A percentile compares a stretch with the other conserved stretches of the same genome.
phyloP scores from a whole-genome alignment of 1,140 invertebrate genomes.

The Pectinophora gossypiella region DNA sequence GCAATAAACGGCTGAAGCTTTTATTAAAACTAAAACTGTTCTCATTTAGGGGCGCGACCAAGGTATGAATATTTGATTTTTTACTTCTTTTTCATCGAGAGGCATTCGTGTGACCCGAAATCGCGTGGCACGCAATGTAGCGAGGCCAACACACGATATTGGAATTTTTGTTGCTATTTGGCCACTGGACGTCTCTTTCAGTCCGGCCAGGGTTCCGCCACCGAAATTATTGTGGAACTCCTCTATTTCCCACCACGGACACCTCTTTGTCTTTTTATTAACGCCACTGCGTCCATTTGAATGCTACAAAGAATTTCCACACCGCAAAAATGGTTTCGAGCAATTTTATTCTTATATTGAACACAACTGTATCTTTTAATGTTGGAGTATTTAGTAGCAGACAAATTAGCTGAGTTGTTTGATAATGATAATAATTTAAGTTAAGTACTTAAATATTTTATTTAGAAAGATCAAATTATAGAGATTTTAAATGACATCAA shows the following conservation, averaged over 20 bases:
- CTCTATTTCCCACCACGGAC: constrained; percentile 14
- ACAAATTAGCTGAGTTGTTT: too few relatives aligned
- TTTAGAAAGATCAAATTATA: too few relatives aligned
- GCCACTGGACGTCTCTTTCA: constrained; percentile 25
- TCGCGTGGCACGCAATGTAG: constrained; percentile 36
- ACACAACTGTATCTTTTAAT: too few relatives aligned
- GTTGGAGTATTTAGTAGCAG: too few relatives aligned
- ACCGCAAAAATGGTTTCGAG: too few relatives aligned
- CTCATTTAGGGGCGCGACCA: neutral
- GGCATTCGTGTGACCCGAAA: constrained; percentile 46
- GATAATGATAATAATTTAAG: too few relatives aligned
- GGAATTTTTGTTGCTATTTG: constrained; percentile 34
- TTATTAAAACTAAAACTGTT: neutral
- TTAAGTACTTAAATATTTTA: too few relatives aligned
- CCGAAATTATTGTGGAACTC: constrained; percentile 19
- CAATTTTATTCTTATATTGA: too few relatives aligned
- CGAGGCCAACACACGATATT: constrained; percentile 21
- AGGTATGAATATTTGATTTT: constrained; percentile 37
- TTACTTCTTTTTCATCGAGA: constrained; percentile 24
- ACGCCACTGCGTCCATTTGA: constrained; percentile 12
- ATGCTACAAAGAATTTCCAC: constrained; percentile 21
- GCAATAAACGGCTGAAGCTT: too few relatives aligned
- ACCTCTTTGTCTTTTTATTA: constrained; percentile 27
- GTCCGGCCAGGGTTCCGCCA: constrained; percentile 12
- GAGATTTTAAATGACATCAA: too few relatives aligned